phyloP scores from a whole-genome alignment of 2,113 vertebrate genomes.

The Craseonycteris thonglongyai region DNA sequence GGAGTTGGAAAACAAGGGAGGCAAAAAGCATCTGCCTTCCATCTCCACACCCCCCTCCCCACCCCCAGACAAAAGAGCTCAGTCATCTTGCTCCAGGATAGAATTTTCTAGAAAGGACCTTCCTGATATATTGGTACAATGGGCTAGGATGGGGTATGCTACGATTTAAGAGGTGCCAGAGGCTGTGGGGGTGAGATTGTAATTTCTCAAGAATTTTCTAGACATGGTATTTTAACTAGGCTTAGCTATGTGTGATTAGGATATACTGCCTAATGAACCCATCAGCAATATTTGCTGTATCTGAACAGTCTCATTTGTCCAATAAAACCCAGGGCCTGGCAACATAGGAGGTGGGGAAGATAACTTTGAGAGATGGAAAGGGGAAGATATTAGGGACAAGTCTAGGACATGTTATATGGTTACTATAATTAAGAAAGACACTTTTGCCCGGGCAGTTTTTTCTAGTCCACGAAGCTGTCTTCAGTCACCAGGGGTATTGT shows the following conservation, averaged over 20 bases:
- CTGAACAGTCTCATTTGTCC: background rate
- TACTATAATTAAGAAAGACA: background rate
- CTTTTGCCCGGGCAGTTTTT: background rate
- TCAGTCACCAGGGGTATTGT: background rate
- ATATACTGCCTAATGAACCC: background rate
- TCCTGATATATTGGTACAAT: rapidly evolving
- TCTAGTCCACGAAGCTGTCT: background rate
- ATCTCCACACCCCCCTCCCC: background rate
- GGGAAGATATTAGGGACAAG: background rate
- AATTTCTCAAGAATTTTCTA: background rate
- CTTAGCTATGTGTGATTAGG: background rate
- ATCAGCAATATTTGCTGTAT: background rate
- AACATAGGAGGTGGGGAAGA: background rate
- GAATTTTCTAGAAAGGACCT: background rate
- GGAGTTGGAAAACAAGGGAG: background rate
- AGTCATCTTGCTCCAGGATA: background rate
- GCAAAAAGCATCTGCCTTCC: background rate
- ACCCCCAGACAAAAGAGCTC: background rate
- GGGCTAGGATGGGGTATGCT: background rate
- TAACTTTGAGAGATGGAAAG: background rate
- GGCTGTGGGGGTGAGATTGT: background rate
- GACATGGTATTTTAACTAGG: background rate
- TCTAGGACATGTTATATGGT: background rate
- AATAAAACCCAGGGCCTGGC: background rate
- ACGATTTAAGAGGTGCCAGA: background rate